Base-by-base conservation (phyloP, 2,113 vertebrate species). In the Brachionichthys hirsutus region DNA sequence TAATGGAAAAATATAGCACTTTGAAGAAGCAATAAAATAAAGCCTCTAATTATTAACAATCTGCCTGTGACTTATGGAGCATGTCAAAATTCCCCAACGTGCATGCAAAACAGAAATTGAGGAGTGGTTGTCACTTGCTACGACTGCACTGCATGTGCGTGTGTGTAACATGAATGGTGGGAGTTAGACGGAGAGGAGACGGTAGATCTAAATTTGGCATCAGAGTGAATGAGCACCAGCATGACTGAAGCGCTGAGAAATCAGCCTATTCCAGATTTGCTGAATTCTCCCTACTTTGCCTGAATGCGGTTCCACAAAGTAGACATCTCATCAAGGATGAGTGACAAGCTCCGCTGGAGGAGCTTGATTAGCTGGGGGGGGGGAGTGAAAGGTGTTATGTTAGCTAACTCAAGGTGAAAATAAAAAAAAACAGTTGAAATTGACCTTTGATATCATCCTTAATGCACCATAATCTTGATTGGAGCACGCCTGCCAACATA, bases 311-410 rank as follows among this genome's bases (percentile, higher is more conserved):
- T n/a, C 17, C 47, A 43, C 17, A 4, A 30, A 16, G 13, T 15
- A 60, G 50, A 62, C 30, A 19, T 42, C 61, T 58, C 54, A 17
- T 67, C 57, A 59, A 40, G 41, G 41, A 40, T 57, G 43, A 63
- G 54, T 46, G 72, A 72, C 50, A 41, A 45, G 52, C 18, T 19
- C 17, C 3, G 6, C 13, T 9, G 35, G 38, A 20, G 18, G 53
- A 49, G 13, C 14, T 18, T 38, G 44, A 60, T 16, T 34, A 40
- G n/a, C 19, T 4, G 13, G 41, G 4, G 14, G 35, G 19, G 36
- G 7, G 12, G 6, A 38, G 47, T 30, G 14, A 17, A 12, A 42
- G 12, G 36, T 14, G 22, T 41, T 40, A 3, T 24, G 17, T 47
- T 36, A 24, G 20, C 47, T 58, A 30, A 50, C 40, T 54, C 2